Evolutionary conservation across 2,888 invertebrate species (phyloP), one percentile per base, ranked within the genome.

Genomic region (Meiosimyza decipiens): DNA sequence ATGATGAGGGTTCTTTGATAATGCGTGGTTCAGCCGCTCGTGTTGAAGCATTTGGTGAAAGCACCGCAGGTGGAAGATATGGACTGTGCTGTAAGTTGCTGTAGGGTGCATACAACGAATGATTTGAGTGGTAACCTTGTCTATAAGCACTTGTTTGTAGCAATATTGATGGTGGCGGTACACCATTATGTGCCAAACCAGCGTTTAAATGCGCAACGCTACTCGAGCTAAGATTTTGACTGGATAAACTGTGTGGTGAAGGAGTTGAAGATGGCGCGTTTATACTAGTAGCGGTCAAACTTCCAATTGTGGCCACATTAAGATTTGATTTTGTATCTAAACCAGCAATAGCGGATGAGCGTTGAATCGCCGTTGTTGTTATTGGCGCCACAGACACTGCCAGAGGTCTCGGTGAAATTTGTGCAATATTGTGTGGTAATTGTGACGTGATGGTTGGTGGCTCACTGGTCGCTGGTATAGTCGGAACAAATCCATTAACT

Each of bases 81-180:
- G 93, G 93, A 81, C 92, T 93, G 86, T 93, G 92, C 86, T 92
- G 92, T 86, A 93, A 91, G 71, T 92, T 90, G 73, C 93, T 92
- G 82, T 94, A 94, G 0, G 95, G 95, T 15, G 95, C 92, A 83
- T 95, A 95, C 75, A 95, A 89, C 12, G 90, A 76, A 82, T 88
- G 86, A 72, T 84, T 84, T 13, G 90, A 88, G 9, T 40, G 40
- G 83, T 87, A 88, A 51, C 84, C 81, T 71, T 84, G 79, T 60
- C 87, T 82, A 75, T 87, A 87, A 51, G 85, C 82, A 54, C 84
- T 80, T 50, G 86, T 81, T 71, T 85, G 85, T 62, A 87, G 82
- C 13, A 87, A 78, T 83, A 85, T 82, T 15, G 80, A 84, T 54
- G 73, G 78, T 66, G 80, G 84, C 49, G 71, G 77, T 62, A 79